phyloP scores from a whole-genome alignment of 2,797 vertebrate species.

The Remorina albescens region DNA sequence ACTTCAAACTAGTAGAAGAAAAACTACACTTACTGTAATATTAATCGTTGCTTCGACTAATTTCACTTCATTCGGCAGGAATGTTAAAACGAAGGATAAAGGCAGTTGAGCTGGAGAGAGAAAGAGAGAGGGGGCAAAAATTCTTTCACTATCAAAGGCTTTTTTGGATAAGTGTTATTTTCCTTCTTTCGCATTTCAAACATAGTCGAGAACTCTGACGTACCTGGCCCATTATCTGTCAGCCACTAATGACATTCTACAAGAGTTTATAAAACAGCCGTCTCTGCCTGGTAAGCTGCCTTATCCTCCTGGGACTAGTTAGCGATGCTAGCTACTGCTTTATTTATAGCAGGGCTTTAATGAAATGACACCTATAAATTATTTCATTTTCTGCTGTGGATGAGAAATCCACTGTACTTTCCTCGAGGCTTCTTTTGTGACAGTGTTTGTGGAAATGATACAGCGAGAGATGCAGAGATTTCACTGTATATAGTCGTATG shows the following conservation, averaged over 20 bases:
- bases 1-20: constrained; percentile 52
- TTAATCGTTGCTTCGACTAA: constrained; percentile 68
- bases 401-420: constrained; percentile 44
- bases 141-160: constrained; percentile 61
- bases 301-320: constrained; percentile 77
- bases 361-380: constrained; percentile 70
- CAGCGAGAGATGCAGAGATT: constrained; percentile 4
- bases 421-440: constrained; percentile 35
- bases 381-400: constrained; percentile 60
- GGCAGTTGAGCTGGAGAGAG: constrained; percentile 33
- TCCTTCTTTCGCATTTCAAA: constrained; percentile 68
- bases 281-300: constrained; percentile 64
- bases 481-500: neutral
- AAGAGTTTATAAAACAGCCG: constrained; percentile 62
- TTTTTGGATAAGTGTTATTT: constrained; percentile 70
- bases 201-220: constrained; percentile 44
- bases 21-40: constrained; percentile 69
- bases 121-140: constrained; percentile 6
- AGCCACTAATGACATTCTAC: constrained; percentile 74
- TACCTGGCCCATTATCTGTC: constrained; percentile 71
- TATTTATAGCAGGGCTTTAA: constrained; percentile 81
- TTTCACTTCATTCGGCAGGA: constrained; percentile 62
- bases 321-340: constrained; percentile 69
- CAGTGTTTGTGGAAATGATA: constrained; percentile 10
- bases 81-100: constrained; percentile 65